Evolutionary conservation across 2,797 vertebrate genomes (phyloP), one percentile per base, ranked within the genome.

Genomic region (Labeo calbasu): DNA sequence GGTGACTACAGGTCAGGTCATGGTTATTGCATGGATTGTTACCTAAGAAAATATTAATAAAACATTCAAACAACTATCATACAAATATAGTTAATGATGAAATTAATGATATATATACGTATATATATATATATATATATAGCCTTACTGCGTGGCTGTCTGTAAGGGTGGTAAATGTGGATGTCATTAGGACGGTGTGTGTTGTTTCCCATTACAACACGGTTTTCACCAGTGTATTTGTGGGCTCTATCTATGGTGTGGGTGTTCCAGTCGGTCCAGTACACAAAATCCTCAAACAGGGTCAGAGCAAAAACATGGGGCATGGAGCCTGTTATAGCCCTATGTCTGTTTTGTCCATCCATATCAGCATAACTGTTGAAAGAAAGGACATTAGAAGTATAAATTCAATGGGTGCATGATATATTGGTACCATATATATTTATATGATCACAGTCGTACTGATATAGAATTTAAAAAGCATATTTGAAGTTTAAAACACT

Each of bases 211-310:
- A 99, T 94, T 77, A 93, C 90, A 86, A 93, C 88, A 70, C 96
- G 96, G 23, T 88, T 90, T 4, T 96, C 96, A 36, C 98, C 98
- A 0, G 98, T 88, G 8, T 97, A 99, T 89, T 99, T 99, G 93
- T 99, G 97, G 86, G 97, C 98, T 87, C 95, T 99, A 91, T 99
- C 98, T 88, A 99, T 95, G 0, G 97, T 97, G 89, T 95, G 96
- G 3, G 96, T 99, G 92, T 99, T 99, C 98, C 98, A 99, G 91
- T 99, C 98, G 0, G 98, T 99, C 98, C 98, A 99, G 89, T 97
- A 99, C 23, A 99, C 85, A 0, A 89, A 96, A 86, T 99, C 97
- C 92, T 98, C 98, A 90, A 99, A 99, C 88, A 99, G 50, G 1
- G 97, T 99, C 86, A 99, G 89, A 50, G 98, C 97, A 88, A 96